Percentiles rank a stretch among this genome's conserved stretches.
These are phyloP conservation scores for Diplogasteroides magnus DNA, from an alignment of 1,140 invertebrate genomes.

Conservation along the genomic window DNA sequence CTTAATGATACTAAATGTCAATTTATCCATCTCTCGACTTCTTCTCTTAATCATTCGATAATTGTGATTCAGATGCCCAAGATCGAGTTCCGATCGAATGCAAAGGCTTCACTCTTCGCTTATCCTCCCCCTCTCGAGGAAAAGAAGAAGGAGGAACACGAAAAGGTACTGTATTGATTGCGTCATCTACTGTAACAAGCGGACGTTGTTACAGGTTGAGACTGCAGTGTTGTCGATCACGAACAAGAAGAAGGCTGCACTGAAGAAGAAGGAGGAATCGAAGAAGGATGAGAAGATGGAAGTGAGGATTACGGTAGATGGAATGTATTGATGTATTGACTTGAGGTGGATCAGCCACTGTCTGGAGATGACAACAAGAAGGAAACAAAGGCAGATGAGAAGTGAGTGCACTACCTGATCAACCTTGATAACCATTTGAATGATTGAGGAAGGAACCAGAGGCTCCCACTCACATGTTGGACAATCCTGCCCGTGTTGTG, in stretches of 20 bases:
- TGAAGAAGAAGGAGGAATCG: slow-evolving; percentile 59
- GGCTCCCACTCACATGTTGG: slow-evolving; percentile 80
- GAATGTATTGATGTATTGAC: slow-evolving; percentile 39
- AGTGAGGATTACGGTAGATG: no score
- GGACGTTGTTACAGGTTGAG: slow-evolving; percentile 60
- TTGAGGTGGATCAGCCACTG: slow-evolving; percentile 4
- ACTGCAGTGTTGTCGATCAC: slow-evolving; percentile 95
- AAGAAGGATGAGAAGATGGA: slow-evolving; percentile 60
- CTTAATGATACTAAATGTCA: background rate
- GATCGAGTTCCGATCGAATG: slow-evolving; percentile 82
- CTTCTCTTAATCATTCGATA: background rate
- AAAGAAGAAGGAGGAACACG: slow-evolving; percentile 91
- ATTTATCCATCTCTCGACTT: background rate
- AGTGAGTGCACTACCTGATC: slow-evolving; percentile 66
- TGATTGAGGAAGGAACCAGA: slow-evolving; percentile 66
- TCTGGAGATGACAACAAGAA: background rate
- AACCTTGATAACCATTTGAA: slow-evolving; percentile 1
- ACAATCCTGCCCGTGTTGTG: slow-evolving; percentile 87
- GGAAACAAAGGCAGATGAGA: slow-evolving; percentile 53
- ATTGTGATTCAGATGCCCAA: slow-evolving; percentile 75
- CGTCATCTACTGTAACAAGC: background rate
- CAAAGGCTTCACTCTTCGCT: slow-evolving; percentile 86
- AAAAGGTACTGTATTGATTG: slow-evolving; percentile 59
- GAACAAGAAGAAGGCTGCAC: slow-evolving; percentile 69
- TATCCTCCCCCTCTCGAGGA: slow-evolving; percentile 94